These are phyloP conservation scores for Dynastes grantii DNA, from an alignment of 2,888 invertebrate genomes.

Conservation along the genomic window DNA sequence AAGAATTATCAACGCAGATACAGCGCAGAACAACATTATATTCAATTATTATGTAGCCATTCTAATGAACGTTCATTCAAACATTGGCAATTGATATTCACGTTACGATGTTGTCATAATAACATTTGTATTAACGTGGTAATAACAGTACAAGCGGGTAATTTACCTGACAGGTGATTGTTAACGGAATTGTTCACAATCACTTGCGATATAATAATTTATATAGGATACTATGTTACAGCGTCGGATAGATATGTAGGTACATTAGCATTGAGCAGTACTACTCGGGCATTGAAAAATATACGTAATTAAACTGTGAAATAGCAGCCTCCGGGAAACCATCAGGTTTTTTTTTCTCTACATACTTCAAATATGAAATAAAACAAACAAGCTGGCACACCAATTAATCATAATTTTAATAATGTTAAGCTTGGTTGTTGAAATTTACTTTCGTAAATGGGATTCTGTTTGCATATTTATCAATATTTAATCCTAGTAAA, in stretches of 20 bases:
- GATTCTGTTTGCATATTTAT: too few relatives aligned
- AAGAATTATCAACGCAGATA: neutral
- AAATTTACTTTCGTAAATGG: too few relatives aligned
- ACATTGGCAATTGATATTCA: slow-evolving; percentile 13
- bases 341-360: too few relatives aligned
- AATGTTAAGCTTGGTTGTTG: too few relatives aligned
- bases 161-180: slow-evolving; percentile 24
- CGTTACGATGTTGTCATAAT: slow-evolving; percentile 6
- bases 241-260: neutral
- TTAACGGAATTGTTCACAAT: slow-evolving; percentile 18
- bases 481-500: too few relatives aligned
- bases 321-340: too few relatives aligned
- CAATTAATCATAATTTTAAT: too few relatives aligned
- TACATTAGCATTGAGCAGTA: neutral
- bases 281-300: neutral
- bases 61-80: slow-evolving; percentile 13
- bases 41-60: neutral
- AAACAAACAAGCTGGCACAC: too few relatives aligned
- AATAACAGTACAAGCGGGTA: slow-evolving; percentile 8
- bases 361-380: too few relatives aligned
- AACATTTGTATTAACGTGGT: slow-evolving; percentile 14
- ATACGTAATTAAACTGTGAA: too few relatives aligned
- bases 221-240: neutral
- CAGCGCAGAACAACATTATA: neutral
- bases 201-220: neutral